These are phyloP conservation scores for Pithys albifrons DNA, from an alignment of 2,113 vertebrate species.

Conservation along the genomic window DNA sequence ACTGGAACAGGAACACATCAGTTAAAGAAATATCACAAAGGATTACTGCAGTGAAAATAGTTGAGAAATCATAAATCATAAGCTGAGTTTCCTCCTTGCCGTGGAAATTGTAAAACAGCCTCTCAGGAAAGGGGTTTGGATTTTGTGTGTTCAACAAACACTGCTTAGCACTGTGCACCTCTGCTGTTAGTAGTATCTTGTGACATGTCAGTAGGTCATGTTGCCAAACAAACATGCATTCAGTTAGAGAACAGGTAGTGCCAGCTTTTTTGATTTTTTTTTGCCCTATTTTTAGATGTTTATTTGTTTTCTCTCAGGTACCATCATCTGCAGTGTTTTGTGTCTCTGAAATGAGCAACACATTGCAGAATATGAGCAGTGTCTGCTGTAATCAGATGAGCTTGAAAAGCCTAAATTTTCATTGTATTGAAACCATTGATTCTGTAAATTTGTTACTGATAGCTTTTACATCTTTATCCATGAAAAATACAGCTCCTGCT, in stretches of 20 bases:
- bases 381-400: neutral
- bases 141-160: rapidly evolving
- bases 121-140: neutral
- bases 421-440: neutral
- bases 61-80: neutral
- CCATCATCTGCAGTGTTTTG: neutral
- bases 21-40: neutral
- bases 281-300: neutral
- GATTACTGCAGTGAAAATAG: neutral
- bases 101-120: neutral
- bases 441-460: neutral
- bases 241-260: neutral
- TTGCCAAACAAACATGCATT: neutral
- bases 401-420: neutral
- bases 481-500: neutral
- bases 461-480: neutral
- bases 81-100: neutral
- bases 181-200: neutral
- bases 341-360: neutral
- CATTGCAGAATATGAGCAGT: neutral
- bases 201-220: neutral
- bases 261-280: neutral
- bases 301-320: neutral
- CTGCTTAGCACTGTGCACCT: neutral
- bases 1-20: neutral